A percentile compares a stretch with the other conserved stretches of the same genome.
Conservation (phyloP, 2,113 vertebrate species). For the Monarcha castaneiventris region DNA sequence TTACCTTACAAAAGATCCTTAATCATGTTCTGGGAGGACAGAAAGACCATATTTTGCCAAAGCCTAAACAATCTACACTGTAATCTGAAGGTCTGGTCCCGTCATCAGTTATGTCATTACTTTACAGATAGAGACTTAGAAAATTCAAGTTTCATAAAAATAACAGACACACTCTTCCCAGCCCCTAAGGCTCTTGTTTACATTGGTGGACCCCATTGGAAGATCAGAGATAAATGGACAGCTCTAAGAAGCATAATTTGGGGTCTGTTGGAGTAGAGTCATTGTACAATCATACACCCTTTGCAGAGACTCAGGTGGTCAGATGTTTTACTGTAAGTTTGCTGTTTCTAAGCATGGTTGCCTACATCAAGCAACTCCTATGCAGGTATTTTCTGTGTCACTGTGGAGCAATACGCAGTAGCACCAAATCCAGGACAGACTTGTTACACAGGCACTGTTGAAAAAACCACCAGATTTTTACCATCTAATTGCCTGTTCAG, state of each 20-base stretch:
- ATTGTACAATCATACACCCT: neutral
- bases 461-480: neutral
- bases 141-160: neutral
- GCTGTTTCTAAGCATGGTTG: neutral
- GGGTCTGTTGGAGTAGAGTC: neutral
- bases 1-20: neutral
- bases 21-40: neutral
- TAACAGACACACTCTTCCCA: neutral
- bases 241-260: neutral
- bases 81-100: neutral
- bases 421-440: neutral
- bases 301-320: neutral
- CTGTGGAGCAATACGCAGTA: neutral
- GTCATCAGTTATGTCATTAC: neutral
- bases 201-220: neutral
- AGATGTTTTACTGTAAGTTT: neutral
- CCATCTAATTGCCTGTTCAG: neutral
- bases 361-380: neutral
- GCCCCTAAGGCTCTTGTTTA: neutral
- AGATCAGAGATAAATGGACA: neutral
- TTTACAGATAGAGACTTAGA: neutral
- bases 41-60: neutral
- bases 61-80: neutral
- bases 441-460: neutral
- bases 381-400: neutral